Evolutionary conservation across 2,888 invertebrate species (phyloP), one percentile per base, ranked within the genome.

Genomic region (Apotomis turbidana): DNA sequence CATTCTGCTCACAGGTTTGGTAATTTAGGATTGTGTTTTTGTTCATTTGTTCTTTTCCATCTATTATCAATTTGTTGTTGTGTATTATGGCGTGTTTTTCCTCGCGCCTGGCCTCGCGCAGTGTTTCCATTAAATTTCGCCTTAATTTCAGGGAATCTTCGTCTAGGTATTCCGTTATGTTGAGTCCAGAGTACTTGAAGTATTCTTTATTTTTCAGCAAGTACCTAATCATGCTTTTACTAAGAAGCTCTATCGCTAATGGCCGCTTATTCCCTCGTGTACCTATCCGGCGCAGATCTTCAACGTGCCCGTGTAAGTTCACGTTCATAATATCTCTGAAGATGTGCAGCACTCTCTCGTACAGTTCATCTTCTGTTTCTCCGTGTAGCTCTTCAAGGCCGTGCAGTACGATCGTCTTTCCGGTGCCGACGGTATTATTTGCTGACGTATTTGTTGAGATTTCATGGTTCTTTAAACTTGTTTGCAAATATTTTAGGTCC

Each of bases 181-280:
- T n/a, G 0, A 63, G 38, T 36, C 63, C 63, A 4, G 63, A 49
- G n/a, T 63, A 52, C n/a, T 63, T 63, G 36, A 63, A 54, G n/a
- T 9, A 41, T n/a, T 63, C 38, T 3, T 27, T 8, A 36, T 63
- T 52, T 52, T 63, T 38, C 2, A 63, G 52, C 3, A 63, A 36
- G 9, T 63, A 63, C n/a, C n/a, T 52, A 5, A 38, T 49, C 52
- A 27, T 63, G 8, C 36, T 63, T 49, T 63, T 63, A 54, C 63
- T 63, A 4, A 63, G 8, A 1, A 63, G 51, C 13, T 63, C 63
- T 12, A 63, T 63, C 12, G 52, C 27, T 9, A 63, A 38, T 10
- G 63, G 63, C 38, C 63, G 36, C n/a, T 36, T 52, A 13, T 63
- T 12, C 8, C 52, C 63, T 52, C 36, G 15, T 13, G n/a, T 63